Base-by-base conservation (phyloP, 2,888 invertebrate species). In the Priocnemis perturbator region DNA sequence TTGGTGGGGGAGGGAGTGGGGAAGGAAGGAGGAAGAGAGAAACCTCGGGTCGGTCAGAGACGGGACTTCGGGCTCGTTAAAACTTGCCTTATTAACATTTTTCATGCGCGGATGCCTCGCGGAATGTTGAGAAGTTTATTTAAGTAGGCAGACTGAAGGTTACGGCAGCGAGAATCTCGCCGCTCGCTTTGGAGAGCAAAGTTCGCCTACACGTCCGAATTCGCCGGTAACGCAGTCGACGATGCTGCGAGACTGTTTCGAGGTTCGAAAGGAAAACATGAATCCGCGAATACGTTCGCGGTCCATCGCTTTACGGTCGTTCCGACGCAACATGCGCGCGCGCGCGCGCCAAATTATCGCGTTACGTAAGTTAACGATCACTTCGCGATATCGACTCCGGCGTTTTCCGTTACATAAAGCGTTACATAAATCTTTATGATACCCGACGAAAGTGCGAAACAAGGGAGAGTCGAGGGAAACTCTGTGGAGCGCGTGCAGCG, bases 71-170 rank as follows among this genome's bases (percentile, higher is more conserved):
- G 79, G 73, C 85, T 86, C 86, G 85, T 87, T 87, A 87, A 87
- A 87, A 87, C 86, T 87, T 87, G 84, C 81, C 85, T 86, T 87
- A 87, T 87, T 87, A 87, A 87, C 83, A 87, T 87, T 87, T 86
- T 86, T 86, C 85, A 85, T 85, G 83, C 83, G 65, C 84, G 79
- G 78, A 85, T 86, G 85, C 85, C 83, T 86, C 78, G 78, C 76
- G 77, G 78, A 86, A 83, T 81, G 82, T 79, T 78, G 78, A 68
- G 74, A 86, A 86, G 83, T 85, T 84, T 79, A 77, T 82, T 79
- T 72, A 80, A 85, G 82, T 82, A 83, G 77, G 74, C 77, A 71
- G 69, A 64, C 65, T 64, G 68, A 37, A 70, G 74, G 71, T 76
- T 76, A 67, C 74, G 71, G 69, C 55, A 66, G 74, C 74, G 66